Conservation (phyloP, 2,888 invertebrate genomes). For the Horisme vitalbata region DNA sequence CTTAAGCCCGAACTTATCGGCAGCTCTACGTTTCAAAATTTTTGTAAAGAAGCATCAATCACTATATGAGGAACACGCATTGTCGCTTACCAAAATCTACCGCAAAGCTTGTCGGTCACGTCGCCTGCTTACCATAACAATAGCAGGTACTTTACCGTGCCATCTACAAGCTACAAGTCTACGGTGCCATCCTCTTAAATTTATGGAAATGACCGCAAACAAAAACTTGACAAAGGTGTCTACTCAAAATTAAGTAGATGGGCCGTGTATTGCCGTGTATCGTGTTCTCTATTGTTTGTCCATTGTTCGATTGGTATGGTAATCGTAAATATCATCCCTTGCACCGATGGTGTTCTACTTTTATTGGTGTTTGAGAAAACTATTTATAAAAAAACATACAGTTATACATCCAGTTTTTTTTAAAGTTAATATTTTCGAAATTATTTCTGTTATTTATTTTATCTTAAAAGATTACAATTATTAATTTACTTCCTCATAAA, state of each 20-base stretch:
- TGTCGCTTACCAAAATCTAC: constrained; percentile 62
- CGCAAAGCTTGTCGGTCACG: constrained; percentile 65
- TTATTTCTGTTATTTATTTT: too few species aligned
- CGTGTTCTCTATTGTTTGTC: constrained; percentile 69
- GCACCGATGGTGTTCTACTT: constrained; percentile 40
- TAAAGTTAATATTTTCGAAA: too few species aligned
- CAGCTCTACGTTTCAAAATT: constrained; percentile 16
- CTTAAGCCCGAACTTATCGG: background rate
- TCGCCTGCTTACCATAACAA: constrained; percentile 74
- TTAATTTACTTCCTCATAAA: too few species aligned
- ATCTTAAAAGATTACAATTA: background rate
- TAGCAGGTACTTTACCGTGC: constrained; percentile 63
- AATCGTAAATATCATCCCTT: constrained; percentile 72
- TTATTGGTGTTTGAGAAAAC: constrained; percentile 33
- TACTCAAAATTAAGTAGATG: constrained; percentile 80
- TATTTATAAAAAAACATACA: constrained; percentile 7
- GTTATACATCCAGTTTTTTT: constrained; percentile 7
- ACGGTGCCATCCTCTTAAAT: constrained; percentile 70
- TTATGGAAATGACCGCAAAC: constrained; percentile 80
- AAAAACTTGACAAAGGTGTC: constrained; percentile 81
- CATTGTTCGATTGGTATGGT: constrained; percentile 57
- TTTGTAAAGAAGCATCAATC: constrained; percentile 33
- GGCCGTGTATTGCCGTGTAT: constrained; percentile 68
- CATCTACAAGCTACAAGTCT: constrained; percentile 45
- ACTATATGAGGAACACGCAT: constrained; percentile 25